Evolutionary conservation across 2,113 vertebrate species (phyloP), one percentile per base, ranked within the genome.

Genomic region (Sialia sialis): DNA sequence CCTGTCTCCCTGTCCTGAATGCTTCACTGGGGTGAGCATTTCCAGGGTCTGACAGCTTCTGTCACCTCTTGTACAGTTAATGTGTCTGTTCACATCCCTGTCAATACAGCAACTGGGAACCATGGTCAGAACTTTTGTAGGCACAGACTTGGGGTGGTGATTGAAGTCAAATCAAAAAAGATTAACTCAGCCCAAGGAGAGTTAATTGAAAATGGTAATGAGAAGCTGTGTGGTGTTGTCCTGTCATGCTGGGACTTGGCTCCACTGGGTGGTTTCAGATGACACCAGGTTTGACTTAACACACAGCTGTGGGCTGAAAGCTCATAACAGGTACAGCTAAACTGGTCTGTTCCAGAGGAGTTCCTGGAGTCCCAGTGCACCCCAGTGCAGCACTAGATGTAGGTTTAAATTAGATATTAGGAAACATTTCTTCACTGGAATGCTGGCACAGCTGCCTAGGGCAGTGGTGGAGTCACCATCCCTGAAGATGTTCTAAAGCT

Each of bases 1-100:
- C 22, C 55, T 84, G 2, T n/a, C 38, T 58, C 63, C 17, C 64
- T 87, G 6, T n/a, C 36, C 59, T 68, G 25, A 68, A 38, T 55
- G 23, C 76, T 79, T 90, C 68, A 36, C 67, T 86, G 62, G 62
- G 54, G 18, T 79, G 38, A 90, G 48, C 36, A 46, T 86, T 89
- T 25, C 59, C 54, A 54, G 76, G 29, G 29, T 51, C 36, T 80
- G 10, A 43, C 11, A 10, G 36, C n/a, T 44, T 77, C 81, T 84
- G 51, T 44, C 22, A 3, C 46, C 36, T 30, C 19, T 74, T 17
- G 12, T 18, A 25, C 46, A 44, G 59, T 41, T 60, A 10, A n/a
- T 9, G 3, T 3, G 4, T 66, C 30, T 55, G 29, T 34, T 67
- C 66, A 76, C 32, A 43, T 76, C 26, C 23, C 20, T 20, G 4